Percentiles rank a stretch among this genome's conserved stretches.
These are phyloP conservation scores for Parascotia fuliginaria DNA, from an alignment of 2,888 invertebrate genomes.

Conservation along the genomic window DNA sequence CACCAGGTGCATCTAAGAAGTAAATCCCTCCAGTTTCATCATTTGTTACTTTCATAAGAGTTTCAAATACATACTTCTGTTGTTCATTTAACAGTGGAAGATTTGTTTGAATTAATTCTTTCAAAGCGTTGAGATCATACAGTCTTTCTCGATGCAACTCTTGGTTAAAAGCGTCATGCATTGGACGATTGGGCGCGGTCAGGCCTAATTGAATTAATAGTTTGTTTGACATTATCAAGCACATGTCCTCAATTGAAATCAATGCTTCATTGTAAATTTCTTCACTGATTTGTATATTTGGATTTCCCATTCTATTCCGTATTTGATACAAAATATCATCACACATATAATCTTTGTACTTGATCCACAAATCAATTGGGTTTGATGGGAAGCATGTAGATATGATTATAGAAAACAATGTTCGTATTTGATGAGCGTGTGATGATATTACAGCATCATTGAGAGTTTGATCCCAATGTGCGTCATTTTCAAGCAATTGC, in stretches of 20 bases:
- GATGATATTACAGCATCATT: not conserved
- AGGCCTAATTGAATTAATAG: slow-evolving; percentile 42
- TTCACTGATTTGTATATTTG: slow-evolving; percentile 11
- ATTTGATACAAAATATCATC: slow-evolving; percentile 37
- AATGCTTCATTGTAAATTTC: slow-evolving; percentile 51
- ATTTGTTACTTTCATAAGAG: slow-evolving; percentile 5
- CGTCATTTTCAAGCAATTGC: not conserved
- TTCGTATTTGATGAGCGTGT: not conserved
- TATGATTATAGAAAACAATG: not conserved
- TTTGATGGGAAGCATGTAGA: slow-evolving; percentile 12
- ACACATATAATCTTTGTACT: slow-evolving; percentile 41
- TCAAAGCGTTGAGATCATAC: slow-evolving; percentile 10
- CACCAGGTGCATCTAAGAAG: slow-evolving; percentile 10
- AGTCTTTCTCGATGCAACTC: slow-evolving; percentile 37
- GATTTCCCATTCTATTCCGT: slow-evolving; percentile 24
- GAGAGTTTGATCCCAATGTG: slow-evolving; percentile 1
- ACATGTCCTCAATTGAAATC: slow-evolving; percentile 45
- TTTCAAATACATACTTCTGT: not conserved
- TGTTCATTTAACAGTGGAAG: not conserved
- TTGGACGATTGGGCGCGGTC: slow-evolving; percentile 28
- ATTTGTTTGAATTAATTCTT: slow-evolving; percentile 7
- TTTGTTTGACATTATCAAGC: slow-evolving; percentile 34
- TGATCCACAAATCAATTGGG: slow-evolving; percentile 39
- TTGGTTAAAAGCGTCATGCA: slow-evolving; percentile 25
- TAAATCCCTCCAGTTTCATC: slow-evolving; percentile 6